These are phyloP conservation scores for Dorcus hopei DNA, from an alignment of 2,888 invertebrate genomes.

Conservation along the genomic window DNA sequence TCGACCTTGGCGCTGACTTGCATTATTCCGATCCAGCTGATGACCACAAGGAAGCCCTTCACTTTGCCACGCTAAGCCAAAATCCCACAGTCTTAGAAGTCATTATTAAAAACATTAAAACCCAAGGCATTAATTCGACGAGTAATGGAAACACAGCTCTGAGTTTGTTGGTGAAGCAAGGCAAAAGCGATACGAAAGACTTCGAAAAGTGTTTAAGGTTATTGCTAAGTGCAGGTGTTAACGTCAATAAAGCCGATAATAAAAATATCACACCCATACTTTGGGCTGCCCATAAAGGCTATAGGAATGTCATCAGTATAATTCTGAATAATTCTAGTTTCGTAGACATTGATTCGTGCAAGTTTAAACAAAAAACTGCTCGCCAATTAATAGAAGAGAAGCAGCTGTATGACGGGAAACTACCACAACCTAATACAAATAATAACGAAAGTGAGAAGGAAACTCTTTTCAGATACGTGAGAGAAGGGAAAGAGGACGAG, in stretches of 20 bases:
- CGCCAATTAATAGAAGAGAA: conserved; percentile 54
- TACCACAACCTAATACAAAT: conserved; percentile 28
- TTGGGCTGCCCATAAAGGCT: conserved; percentile 59
- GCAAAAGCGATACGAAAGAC: conserved; percentile 44
- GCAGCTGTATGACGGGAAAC: conserved; percentile 31
- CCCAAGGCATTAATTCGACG: conserved; percentile 28
- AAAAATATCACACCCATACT: conserved; percentile 45
- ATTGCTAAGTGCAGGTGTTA: conserved; percentile 56
- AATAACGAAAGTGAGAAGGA: conserved; percentile 21
- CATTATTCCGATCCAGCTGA: conserved; percentile 54
- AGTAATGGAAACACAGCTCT: conserved; percentile 40
- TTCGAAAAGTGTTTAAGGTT: conserved; percentile 54
- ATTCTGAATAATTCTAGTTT: conserved; percentile 54
- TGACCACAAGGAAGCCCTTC: conserved; percentile 61
- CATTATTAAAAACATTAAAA: conserved; percentile 47
- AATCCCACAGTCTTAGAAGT: conserved; percentile 47
- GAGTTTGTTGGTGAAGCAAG: conserved; percentile 36
- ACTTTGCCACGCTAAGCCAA: conserved; percentile 60
- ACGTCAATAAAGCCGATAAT: conserved; percentile 55
- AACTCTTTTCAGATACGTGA: conserved; percentile 19
- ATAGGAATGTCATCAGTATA: conserved; percentile 53
- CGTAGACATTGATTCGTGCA: conserved; percentile 58
- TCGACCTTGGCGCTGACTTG: conserved; percentile 61
- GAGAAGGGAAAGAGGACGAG: conserved; percentile 31
- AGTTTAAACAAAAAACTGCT: conserved; percentile 53